A percentile compares a stretch with the other conserved stretches of the same genome.
phyloP scores from a whole-genome alignment of 2,888 invertebrate species.

The Podotricha telesiphe region DNA sequence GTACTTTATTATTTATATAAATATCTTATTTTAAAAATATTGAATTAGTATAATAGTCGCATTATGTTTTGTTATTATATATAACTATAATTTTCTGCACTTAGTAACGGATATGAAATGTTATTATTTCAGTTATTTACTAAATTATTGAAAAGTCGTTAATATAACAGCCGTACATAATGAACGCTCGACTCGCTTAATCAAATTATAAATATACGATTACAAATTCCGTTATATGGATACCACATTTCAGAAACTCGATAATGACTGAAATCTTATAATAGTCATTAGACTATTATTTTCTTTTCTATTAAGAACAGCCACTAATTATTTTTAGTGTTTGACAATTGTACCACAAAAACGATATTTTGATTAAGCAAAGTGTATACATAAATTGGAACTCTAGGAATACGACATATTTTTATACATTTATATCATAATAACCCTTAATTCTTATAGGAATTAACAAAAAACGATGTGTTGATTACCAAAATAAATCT shows the following conservation, averaged over 20 bases:
- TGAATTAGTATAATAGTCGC: no score
- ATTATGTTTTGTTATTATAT: no score
- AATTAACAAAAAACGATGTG: slow-evolving; percentile 20
- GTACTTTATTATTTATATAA: not conserved
- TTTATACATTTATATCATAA: not conserved
- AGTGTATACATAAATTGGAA: no score
- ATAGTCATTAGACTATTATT: no score
- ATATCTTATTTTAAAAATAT: no score
- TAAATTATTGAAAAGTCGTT: not conserved
- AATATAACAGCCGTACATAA: not conserved
- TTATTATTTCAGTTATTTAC: not conserved
- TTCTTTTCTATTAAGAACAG: no score
- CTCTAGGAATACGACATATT: no score
- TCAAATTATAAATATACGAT: not conserved
- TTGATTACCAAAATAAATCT: slow-evolving; percentile 34
- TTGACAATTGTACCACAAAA: no score
- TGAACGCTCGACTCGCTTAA: slow-evolving; percentile 3
- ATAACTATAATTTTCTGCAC: not conserved
- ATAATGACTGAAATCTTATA: not conserved
- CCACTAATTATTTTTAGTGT: not conserved
- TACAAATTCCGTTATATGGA: not conserved
- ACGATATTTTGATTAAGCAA: not conserved
- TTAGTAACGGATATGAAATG: not conserved
- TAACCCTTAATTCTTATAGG: not conserved
- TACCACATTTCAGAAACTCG: not conserved